Conservation (phyloP, 2,113 vertebrate genomes). For the Thamnaconus septentrionalis region DNA sequence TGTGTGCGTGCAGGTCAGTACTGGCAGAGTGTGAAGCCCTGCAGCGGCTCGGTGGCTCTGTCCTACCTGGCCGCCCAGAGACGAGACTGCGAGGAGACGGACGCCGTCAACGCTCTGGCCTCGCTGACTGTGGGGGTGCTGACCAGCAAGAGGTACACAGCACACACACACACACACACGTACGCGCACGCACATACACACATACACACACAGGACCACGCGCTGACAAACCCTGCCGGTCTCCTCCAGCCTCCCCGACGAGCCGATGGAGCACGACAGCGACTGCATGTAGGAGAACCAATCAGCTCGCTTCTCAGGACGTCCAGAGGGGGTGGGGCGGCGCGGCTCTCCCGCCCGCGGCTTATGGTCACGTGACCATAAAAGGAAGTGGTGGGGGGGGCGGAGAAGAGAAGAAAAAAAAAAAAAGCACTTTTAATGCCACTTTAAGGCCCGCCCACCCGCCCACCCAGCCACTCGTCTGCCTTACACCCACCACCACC, state of each 20-base stretch:
- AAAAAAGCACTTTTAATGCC: constrained; percentile 29
- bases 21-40: constrained; percentile 85
- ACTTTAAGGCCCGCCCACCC: constrained; percentile 35
- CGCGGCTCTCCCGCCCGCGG: constrained; percentile 5
- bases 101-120: constrained; percentile 90
- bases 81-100: constrained; percentile 87
- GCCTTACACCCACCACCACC: constrained; percentile 49
- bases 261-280: constrained; percentile 76
- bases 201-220: background rate
- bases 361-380: constrained; percentile 34
- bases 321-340: too few species aligned
- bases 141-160: constrained; percentile 80
- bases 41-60: constrained; percentile 76
- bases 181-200: background rate
- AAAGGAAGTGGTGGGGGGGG: background rate
- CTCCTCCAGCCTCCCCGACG: constrained; percentile 62
- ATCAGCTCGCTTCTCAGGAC: constrained; percentile 44
- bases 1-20: constrained; percentile 82
- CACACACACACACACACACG: background rate
- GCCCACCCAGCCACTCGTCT: background rate
- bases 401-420: constrained; percentile 4
- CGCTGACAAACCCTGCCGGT: constrained; percentile 5
- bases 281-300: constrained; percentile 65
- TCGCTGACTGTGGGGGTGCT: constrained; percentile 87
- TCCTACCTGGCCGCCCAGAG: constrained; percentile 84